Evolutionary conservation across 2,888 invertebrate genomes (phyloP), one percentile per base, ranked within the genome.

Genomic region (Cerceris rybyensis): DNA sequence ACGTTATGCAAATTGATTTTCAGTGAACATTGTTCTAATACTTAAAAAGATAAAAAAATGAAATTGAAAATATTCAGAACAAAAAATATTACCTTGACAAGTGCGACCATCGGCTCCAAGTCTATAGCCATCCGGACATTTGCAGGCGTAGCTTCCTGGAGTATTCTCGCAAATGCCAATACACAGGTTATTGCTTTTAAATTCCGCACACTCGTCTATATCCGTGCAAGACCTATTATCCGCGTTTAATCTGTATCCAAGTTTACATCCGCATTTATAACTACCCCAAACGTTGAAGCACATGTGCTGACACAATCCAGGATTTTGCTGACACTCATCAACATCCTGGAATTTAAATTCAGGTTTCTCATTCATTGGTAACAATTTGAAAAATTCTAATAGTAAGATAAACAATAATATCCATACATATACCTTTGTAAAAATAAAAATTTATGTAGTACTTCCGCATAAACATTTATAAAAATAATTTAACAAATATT

Each of bases 251-350:
- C 95, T 94, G 92, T 96, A 99, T 0, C 99, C 99, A 0, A 94
- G 93, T 66, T 96, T 95, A 89, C 99, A 99, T 7, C 96, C 94
- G 91, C 99, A 99, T 65, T 96, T 95, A 92, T 96, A 98, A 0
- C 97, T 95, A 0, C 99, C 99, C 95, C 97, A 98, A 0, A 96
- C 95, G 91, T 99, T 99, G 73, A 96, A 94, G 90, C 99, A 99
- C 46, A 94, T 94, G 82, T 99, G 99, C 87, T 98, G 96, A 88
- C 99, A 99, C 0, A 96, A 87, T 0, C 93, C 90, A 39, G 89
- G 88, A 6, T 79, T 90, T 80, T 93, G 93, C 14, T 89, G 86
- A 88, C 97, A 97, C 90, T 97, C 97, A 89, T 97, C 94, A 8
- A 96, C 91, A 89, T 96, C 96, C 69, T 94, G 92, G 93, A 94